Evolutionary conservation across 2,797 vertebrate genomes (phyloP), one percentile per base, ranked within the genome.

Genomic region (Sitta carolinensis): DNA sequence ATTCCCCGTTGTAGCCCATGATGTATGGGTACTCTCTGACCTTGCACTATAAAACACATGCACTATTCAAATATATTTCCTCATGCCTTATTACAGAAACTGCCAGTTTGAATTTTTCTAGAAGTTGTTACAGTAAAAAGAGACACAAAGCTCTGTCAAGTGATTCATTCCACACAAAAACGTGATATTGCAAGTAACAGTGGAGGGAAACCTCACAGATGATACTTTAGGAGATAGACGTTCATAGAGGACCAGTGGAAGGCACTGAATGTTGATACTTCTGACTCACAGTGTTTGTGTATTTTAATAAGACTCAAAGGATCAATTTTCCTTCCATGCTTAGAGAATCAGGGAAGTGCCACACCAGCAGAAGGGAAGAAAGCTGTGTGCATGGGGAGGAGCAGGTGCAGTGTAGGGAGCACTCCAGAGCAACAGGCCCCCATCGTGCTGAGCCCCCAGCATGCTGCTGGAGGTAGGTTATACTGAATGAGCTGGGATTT

Each of bases 311-410:
- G 16, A 36, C 16, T 51, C 38, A 47, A 48, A 93, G 67, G 23
- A 81, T 7, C 10, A 0, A 0, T 43, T 81, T 38, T 92, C 47
- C 25, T 81, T 68, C 70, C 0, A 0, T 12, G 52, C 74, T 66
- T 43, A 51, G n/a, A 55, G 77, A 58, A 69, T 9, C 0, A 1
- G 45, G 30, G 43, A 47, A 72, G 29, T 19, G 55, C 70, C 50
- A 29, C 10, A 9, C 4, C 19, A 63, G 3, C 11, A 0, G 10
- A 14, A 22, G 0, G 5, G 45, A 59, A 82, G 63, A 40, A 27
- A 73, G 32, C 43, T 22, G 4, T 2, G 3, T 47, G 67, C 1
- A 0, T 0, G 2, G 48, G 21, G 23, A 45, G 13, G n/a, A 76
- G 43, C 32, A 66, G 45, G 25, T 40, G 25, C 43, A 20, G 5